Conservation (phyloP, 1,140 invertebrate species). For the Brachionus calyciflorus region DNA sequence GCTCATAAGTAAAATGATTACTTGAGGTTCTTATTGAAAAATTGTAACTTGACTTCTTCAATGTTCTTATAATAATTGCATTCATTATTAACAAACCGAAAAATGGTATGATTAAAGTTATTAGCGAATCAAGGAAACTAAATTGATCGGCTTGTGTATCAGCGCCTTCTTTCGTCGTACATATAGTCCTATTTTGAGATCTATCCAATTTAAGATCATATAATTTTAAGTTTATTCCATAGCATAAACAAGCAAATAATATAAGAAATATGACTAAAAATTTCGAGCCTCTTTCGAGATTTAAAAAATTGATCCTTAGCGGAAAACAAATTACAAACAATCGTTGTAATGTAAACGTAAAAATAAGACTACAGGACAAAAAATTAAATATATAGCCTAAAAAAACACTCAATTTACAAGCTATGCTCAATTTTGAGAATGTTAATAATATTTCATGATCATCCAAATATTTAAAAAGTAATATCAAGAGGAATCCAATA, state of each 20-base stretch:
- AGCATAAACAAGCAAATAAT: conserved; percentile 2
- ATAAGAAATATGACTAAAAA: conserved; percentile 4
- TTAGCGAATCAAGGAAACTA: conserved; percentile 24
- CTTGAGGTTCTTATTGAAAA: conserved; percentile 5
- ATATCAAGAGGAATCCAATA: conserved; percentile 5
- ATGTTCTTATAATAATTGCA: conserved; percentile 23
- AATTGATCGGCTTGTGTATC: background rate
- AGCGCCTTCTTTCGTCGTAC: background rate
- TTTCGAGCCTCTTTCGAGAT: conserved; percentile 30
- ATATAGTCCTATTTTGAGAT: background rate
- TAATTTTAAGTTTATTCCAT: background rate
- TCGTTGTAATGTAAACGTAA: conserved; percentile 42
- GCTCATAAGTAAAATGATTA: conserved; percentile 26
- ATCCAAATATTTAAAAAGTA: conserved; percentile 21
- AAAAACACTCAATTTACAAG: conserved; percentile 37
- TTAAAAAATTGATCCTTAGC: background rate
- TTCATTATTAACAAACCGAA: conserved; percentile 43
- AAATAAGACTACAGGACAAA: conserved; percentile 22
- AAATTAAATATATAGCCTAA: conserved; percentile 33
- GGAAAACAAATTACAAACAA: conserved; percentile 45
- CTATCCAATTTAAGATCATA: background rate
- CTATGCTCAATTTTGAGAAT: background rate
- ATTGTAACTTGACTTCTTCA: conserved; percentile 34
- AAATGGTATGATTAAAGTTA: conserved; percentile 42
- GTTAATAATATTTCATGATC: background rate